Conservation (phyloP, 2,113 vertebrate species). For the Nibea coibor region DNA sequence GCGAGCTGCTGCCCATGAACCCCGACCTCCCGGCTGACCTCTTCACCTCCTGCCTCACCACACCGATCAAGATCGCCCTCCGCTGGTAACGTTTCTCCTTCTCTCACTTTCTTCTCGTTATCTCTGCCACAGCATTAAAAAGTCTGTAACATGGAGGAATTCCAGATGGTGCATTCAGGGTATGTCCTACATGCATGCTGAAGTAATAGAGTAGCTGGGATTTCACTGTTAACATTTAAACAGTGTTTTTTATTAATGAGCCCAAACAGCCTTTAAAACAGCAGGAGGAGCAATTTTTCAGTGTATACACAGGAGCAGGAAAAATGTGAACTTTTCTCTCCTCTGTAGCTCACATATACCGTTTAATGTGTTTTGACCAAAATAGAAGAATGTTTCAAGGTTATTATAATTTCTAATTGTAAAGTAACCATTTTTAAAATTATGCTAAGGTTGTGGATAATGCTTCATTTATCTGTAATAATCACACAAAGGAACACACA, state of each 20-base stretch:
- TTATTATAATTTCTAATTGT: background rate
- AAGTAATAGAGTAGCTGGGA: background rate
- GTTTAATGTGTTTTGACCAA: background rate
- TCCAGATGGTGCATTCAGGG: constrained; percentile 1
- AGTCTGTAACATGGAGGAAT: background rate
- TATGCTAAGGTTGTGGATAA: background rate
- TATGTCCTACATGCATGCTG: background rate
- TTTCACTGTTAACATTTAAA: background rate
- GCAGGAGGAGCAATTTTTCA: background rate
- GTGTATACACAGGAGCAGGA: background rate
- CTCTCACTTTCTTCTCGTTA: background rate
- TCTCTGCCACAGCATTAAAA: background rate
- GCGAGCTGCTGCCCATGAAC: constrained; percentile 97
- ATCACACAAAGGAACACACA: background rate
- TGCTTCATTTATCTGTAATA: background rate
- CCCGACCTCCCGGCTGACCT: constrained; percentile 97
- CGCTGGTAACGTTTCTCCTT: constrained; percentile 87
- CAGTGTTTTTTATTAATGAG: constrained; percentile 5
- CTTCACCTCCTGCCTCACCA: constrained; percentile 98
- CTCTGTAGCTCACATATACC: background rate
- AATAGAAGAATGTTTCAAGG: background rate
- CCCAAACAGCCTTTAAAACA: background rate
- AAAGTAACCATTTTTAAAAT: background rate
- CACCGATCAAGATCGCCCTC: constrained; percentile 97
- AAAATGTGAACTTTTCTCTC: background rate